Evolutionary conservation across 2,113 vertebrate species (phyloP).

Genomic region (Tragulus kanchil): DNA sequence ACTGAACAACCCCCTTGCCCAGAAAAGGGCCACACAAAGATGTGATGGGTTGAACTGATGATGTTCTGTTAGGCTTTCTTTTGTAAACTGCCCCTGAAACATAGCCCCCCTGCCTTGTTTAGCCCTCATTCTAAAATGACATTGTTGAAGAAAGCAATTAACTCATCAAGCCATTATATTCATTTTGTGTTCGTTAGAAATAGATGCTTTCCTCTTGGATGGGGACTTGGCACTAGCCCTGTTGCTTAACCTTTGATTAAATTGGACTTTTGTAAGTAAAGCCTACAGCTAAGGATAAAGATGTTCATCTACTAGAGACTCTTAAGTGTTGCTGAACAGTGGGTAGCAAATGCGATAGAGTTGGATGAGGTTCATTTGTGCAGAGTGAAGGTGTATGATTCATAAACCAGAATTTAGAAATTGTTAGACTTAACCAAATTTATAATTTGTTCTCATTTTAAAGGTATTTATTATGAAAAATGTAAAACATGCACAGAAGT

Average conservation of each 20-base stretch:
- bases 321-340: slow-evolving; percentile 39
- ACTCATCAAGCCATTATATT: slow-evolving; percentile 29
- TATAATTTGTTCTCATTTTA: slow-evolving; percentile 34
- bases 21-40: background rate
- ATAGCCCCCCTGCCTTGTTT: background rate
- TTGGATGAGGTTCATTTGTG: background rate
- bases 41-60: background rate
- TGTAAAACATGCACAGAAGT: slow-evolving; percentile 19
- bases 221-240: background rate
- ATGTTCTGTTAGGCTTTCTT: background rate
- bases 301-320: slow-evolving; percentile 54
- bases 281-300: slow-evolving; percentile 58
- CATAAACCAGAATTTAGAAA: background rate
- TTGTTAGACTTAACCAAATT: slow-evolving; percentile 36
- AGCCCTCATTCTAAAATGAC: slow-evolving; percentile 26
- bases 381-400: background rate
- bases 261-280: slow-evolving; percentile 55
- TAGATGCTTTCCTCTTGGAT: slow-evolving; percentile 41
- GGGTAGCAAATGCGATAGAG: background rate
- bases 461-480: slow-evolving; percentile 35
- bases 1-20: background rate
- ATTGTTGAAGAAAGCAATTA: slow-evolving; percentile 42
- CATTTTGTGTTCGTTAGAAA: slow-evolving; percentile 38
- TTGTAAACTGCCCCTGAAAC: background rate
- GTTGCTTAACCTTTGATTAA: slow-evolving; percentile 50